phyloP scores from a whole-genome alignment of 2,888 invertebrate species.

The Sphaerolaimus hirsutus region DNA sequence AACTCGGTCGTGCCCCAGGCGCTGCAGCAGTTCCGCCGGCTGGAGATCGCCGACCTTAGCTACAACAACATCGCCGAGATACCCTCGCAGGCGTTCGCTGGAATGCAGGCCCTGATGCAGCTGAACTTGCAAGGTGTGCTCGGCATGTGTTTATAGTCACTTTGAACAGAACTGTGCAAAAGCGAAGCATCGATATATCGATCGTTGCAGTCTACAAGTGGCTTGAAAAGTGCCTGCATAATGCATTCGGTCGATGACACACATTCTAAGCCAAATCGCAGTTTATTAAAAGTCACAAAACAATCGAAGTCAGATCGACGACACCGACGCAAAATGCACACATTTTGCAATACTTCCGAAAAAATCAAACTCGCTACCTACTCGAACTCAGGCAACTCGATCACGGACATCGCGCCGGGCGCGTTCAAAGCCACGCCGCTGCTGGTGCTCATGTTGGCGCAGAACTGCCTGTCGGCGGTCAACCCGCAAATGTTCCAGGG shows the following conservation, averaged over 20 bases:
- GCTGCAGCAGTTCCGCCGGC: constrained; percentile 35
- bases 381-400: constrained; percentile 12
- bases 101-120: constrained; percentile 22
- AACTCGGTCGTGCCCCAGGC: constrained; percentile 40
- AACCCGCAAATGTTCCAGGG: constrained; percentile 12
- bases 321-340: too few relatives aligned
- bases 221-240: too few relatives aligned
- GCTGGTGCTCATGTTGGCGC: constrained; percentile 22
- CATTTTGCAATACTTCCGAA: too few relatives aligned
- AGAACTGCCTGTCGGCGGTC: constrained; percentile 18
- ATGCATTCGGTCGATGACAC: too few relatives aligned
- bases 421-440: constrained; percentile 23
- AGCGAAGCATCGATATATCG: too few relatives aligned
- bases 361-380: too few relatives aligned
- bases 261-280: too few relatives aligned
- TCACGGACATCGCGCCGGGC: constrained; percentile 18
- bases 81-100: constrained; percentile 15
- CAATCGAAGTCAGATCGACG: too few relatives aligned
- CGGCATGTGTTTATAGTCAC: too few relatives aligned
- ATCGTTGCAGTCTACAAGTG: too few relatives aligned
- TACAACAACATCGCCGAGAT: constrained; percentile 20
- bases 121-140: constrained; percentile 20
- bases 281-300: too few relatives aligned
- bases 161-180: too few relatives aligned
- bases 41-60: constrained; percentile 20